phyloP scores from a whole-genome alignment of 2,113 vertebrate species.

The Smithornis capensis region DNA sequence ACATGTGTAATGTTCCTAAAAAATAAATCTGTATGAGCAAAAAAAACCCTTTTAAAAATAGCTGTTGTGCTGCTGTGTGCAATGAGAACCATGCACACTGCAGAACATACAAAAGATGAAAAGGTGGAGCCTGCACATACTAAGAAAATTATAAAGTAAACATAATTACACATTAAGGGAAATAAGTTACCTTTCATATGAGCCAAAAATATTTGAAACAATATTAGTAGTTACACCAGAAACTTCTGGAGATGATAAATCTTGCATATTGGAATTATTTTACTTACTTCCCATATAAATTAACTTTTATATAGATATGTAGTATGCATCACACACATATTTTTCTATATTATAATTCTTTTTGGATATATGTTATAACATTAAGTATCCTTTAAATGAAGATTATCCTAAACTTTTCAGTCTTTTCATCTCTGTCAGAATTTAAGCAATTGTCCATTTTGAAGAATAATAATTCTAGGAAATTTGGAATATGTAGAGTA shows the following conservation, averaged over 20 bases:
- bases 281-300: neutral
- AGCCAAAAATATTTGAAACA: constrained; percentile 5
- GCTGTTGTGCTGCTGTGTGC: neutral
- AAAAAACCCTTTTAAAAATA: neutral
- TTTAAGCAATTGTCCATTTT: neutral
- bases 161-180: neutral
- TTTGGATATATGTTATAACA: accelerated
- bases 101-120: neutral
- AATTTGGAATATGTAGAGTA: neutral
- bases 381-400: neutral
- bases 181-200: neutral
- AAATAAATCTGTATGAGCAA: neutral
- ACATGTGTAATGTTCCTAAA: neutral
- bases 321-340: too few relatives aligned
- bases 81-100: neutral
- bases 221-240: neutral
- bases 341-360: neutral
- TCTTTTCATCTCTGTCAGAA: neutral
- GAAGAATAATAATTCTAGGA: neutral
- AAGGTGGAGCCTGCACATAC: neutral
- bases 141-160: neutral
- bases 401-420: neutral
- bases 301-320: neutral
- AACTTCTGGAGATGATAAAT: neutral
- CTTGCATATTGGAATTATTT: neutral